Evolutionary conservation across 92 coral and sea anemone genomes (phyloP).

Genomic region (Scolanthus callimorphus): DNA sequence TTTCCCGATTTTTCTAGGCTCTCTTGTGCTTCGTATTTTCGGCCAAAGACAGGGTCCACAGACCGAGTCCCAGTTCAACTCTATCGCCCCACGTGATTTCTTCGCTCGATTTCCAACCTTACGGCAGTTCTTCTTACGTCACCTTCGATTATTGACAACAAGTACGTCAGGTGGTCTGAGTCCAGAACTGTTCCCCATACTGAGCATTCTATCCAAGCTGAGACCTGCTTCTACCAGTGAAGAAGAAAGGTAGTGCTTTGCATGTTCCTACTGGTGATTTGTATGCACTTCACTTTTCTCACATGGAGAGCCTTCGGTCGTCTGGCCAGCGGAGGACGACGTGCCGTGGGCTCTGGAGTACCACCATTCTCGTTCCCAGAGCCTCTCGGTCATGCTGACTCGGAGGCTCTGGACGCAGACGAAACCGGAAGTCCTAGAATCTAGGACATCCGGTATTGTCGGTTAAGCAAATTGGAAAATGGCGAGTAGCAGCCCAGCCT

Average conservation of each 20-base stretch:
- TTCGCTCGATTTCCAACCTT: constrained; percentile 61
- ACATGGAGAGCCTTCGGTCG: too few relatives aligned
- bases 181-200: constrained; percentile 68
- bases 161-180: constrained; percentile 7
- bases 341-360: too few relatives aligned
- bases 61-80: constrained; percentile 51
- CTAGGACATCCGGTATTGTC: too few relatives aligned
- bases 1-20: constrained; percentile 37
- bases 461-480: too few relatives aligned
- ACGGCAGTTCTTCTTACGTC: constrained; percentile 50
- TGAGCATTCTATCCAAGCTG: constrained; percentile 63
- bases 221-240: constrained; percentile 37
- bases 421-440: too few relatives aligned
- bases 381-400: too few relatives aligned
- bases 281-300: neutral
- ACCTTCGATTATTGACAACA: constrained; percentile 16
- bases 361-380: too few relatives aligned
- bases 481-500: too few relatives aligned
- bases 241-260: constrained; percentile 29
- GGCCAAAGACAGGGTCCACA: constrained; percentile 63
- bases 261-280: neutral
- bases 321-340: too few relatives aligned
- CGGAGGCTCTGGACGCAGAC: too few relatives aligned
- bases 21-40: constrained; percentile 60
- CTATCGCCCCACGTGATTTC: constrained; percentile 58